Evolutionary conservation across 2,113 vertebrate genomes (phyloP), one percentile per base, ranked within the genome.

Genomic region (Thymallus thymallus): DNA sequence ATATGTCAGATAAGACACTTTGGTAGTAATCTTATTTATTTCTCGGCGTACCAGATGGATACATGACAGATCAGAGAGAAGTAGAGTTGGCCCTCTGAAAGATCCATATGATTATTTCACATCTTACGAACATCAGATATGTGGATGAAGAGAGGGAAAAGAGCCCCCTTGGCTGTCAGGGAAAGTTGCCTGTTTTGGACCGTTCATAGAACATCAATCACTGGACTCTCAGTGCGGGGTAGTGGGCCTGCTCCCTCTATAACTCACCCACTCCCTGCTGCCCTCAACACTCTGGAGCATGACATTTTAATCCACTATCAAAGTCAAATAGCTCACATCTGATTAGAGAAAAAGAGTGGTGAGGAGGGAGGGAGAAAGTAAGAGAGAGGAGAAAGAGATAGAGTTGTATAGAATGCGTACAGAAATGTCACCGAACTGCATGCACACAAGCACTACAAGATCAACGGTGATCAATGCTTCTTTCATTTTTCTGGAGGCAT

Each of bases 151-250:
- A 20, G 9, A 55, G 20, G 51, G n/a, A n/a, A n/a, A 84, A 74
- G 81, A 81, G 81, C 73, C 76, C 76, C 9, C 72, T 75, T 83
- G 81, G 87, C 77, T 83, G 69, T 75, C 60, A 77, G 79, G 48
- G 76, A 23, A 65, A 76, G 63, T 76, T 81, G 78, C 72, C 82
- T 77, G 29, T 89, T 87, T 88, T 83, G 71, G 81, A 83, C 82
- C 60, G 73, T 89, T 89, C 84, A 82, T 84, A 85, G 48, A 89
- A 87, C 86, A 91, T 92, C 87, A 88, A 80, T 91, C 87, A 89
- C 41, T 22, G 68, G 20, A 18, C 75, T 82, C 81, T 88, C 90
- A 83, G 80, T 79, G 79, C n/a, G 74, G 84, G 78, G 74, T 80
- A 67, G 72, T 76, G 76, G 71, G 64, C 72, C 67, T 70, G 67